Percentiles rank a stretch among this genome's conserved stretches.
Conservation (phyloP, 2,888 invertebrate species). For the Argyra leucocephala region DNA sequence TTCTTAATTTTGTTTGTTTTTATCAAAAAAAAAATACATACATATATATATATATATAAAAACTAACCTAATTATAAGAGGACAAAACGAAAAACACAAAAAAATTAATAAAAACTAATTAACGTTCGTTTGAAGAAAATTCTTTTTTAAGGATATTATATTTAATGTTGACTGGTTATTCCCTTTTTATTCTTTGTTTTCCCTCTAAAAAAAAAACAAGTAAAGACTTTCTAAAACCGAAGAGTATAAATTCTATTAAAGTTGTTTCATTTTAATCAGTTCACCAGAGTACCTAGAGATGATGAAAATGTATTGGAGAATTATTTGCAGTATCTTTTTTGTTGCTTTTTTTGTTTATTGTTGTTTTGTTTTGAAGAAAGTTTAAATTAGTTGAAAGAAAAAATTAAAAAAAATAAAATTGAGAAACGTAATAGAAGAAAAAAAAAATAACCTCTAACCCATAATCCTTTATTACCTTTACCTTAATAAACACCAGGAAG, state of each 20-base stretch:
- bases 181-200: not conserved
- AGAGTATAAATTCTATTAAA: too few relatives aligned
- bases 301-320: too few relatives aligned
- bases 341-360: not conserved
- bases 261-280: too few relatives aligned
- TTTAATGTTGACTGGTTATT: not conserved
- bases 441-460: too few relatives aligned
- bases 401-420: not conserved
- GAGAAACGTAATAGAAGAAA: too few relatives aligned
- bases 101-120: conserved; percentile 4
- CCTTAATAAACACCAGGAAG: not conserved
- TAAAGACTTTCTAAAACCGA: too few relatives aligned
- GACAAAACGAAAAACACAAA: not conserved
- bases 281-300: too few relatives aligned
- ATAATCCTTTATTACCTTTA: not conserved
- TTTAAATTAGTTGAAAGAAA: not conserved
- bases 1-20: too few relatives aligned
- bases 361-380: not conserved
- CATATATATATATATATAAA: too few relatives aligned
- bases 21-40: too few relatives aligned
- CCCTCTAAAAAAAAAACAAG: too few relatives aligned
- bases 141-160: not conserved
- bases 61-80: not conserved
- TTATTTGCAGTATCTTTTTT: not conserved
- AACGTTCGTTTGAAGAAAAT: not conserved